Evolutionary conservation across 2,888 invertebrate genomes (phyloP).

Genomic region (Drosophila seclusa): DNA sequence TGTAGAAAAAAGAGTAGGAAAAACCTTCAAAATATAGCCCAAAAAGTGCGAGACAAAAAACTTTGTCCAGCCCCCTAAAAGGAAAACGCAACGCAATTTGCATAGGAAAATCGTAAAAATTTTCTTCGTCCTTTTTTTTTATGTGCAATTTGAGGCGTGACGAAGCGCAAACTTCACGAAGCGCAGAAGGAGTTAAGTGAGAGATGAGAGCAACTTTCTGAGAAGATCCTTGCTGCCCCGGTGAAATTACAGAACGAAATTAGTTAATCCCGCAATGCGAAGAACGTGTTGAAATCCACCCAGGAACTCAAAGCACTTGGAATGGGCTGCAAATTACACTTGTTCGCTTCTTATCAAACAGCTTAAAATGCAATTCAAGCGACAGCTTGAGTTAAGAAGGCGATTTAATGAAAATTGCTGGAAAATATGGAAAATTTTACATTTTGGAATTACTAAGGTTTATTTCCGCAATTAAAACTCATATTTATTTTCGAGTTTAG

Average conservation of each 20-base stretch:
- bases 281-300: slow-evolving; percentile 57
- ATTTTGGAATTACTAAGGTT: not conserved
- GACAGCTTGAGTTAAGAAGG: not conserved
- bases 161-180: slow-evolving; percentile 44
- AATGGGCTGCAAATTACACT: slow-evolving; percentile 1
- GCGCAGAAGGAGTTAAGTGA: slow-evolving; percentile 55
- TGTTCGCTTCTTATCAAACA: slow-evolving; percentile 6
- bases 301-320: slow-evolving; percentile 6
- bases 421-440: not conserved
- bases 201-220: slow-evolving; percentile 44
- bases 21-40: slow-evolving; percentile 20
- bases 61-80: slow-evolving; percentile 10
- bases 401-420: not conserved
- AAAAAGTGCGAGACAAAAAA: slow-evolving; percentile 19
- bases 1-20: slow-evolving; percentile 9
- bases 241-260: slow-evolving; percentile 55
- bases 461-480: not conserved
- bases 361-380: not conserved
- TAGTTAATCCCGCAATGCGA: slow-evolving; percentile 62
- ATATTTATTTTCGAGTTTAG: not conserved
- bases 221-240: slow-evolving; percentile 18
- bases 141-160: slow-evolving; percentile 70
- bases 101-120: slow-evolving; percentile 75
- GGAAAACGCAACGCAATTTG: slow-evolving; percentile 52
- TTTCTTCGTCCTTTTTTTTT: slow-evolving; percentile 32